phyloP scores from a whole-genome alignment of 2,113 vertebrate species.

The Carassius auratus region DNA sequence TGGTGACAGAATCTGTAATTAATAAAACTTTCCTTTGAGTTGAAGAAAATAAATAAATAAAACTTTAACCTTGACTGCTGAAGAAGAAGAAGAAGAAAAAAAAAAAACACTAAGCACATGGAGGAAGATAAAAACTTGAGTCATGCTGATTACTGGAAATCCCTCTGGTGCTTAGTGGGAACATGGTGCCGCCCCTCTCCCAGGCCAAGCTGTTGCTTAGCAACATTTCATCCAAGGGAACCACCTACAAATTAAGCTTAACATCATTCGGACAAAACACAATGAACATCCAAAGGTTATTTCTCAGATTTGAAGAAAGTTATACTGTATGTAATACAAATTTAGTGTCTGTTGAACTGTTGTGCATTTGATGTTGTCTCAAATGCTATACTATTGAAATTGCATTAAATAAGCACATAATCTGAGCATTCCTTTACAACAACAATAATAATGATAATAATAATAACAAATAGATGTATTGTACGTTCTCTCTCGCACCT shows the following conservation, averaged over 20 bases:
- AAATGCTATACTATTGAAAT: no score
- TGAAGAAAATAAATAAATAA: background rate
- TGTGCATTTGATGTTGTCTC: no score
- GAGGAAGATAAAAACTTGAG: conserved; percentile 36
- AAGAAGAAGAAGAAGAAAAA: background rate
- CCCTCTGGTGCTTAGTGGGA: conserved; percentile 31
- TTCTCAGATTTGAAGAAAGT: background rate
- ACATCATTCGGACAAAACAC: background rate
- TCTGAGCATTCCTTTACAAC: no score
- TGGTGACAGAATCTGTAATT: background rate
- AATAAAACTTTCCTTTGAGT: background rate
- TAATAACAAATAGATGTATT: background rate
- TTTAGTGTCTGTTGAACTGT: background rate
- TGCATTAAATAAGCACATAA: no score
- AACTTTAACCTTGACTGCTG: background rate
- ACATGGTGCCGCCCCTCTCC: conserved; percentile 29
- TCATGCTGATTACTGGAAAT: conserved; percentile 28
- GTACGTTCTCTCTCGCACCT: background rate
- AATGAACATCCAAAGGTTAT: background rate
- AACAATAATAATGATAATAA: no score
- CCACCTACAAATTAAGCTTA: conserved; percentile 17
- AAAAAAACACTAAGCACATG: background rate
- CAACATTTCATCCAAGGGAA: conserved; percentile 35
- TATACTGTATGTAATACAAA: background rate
- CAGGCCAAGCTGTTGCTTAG: conserved; percentile 11